Evolutionary conservation across 37 sponge, comb jelly and placozoan species (phyloP).

Genomic region (Sycon ciliatum): DNA sequence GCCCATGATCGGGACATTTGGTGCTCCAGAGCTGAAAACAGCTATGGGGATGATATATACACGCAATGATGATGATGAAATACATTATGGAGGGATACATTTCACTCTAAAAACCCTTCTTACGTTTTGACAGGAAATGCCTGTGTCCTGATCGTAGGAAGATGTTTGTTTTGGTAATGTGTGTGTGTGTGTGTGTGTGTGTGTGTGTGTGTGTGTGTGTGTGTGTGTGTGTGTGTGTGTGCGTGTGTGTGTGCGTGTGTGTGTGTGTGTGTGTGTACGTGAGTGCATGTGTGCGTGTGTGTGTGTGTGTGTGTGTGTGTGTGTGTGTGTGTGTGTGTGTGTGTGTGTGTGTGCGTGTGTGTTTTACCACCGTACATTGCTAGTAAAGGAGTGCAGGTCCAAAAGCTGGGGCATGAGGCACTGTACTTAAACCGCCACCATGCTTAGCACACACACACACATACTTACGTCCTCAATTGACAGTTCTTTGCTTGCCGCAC

Average conservation of each 20-base stretch:
- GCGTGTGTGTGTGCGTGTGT: conserved; percentile 37
- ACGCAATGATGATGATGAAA: no score
- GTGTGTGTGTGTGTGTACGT: conserved; percentile 37
- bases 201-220: conserved; percentile 39
- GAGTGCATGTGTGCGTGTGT: conserved; percentile 35
- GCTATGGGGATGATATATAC: no score
- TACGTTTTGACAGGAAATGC: no score
- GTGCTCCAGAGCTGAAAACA: no score
- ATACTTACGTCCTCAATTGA: conserved; percentile 69
- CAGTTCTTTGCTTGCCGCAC: conserved; percentile 97
- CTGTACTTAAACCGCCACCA: no score
- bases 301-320: conserved; percentile 40
- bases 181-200: conserved; percentile 35
- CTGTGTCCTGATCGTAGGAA: conserved; percentile 13
- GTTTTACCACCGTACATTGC: background rate
- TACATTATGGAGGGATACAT: no score
- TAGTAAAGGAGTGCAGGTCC: background rate
- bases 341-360: conserved; percentile 25
- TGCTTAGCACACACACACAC: background rate
- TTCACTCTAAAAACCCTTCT: no score
- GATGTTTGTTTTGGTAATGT: conserved; percentile 36
- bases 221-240: conserved; percentile 35
- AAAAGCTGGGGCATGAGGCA: no score
- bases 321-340: conserved; percentile 39
- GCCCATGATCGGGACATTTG: no score